phyloP scores from a whole-genome alignment of 2,888 invertebrate genomes.

The Eilema sororculum region DNA sequence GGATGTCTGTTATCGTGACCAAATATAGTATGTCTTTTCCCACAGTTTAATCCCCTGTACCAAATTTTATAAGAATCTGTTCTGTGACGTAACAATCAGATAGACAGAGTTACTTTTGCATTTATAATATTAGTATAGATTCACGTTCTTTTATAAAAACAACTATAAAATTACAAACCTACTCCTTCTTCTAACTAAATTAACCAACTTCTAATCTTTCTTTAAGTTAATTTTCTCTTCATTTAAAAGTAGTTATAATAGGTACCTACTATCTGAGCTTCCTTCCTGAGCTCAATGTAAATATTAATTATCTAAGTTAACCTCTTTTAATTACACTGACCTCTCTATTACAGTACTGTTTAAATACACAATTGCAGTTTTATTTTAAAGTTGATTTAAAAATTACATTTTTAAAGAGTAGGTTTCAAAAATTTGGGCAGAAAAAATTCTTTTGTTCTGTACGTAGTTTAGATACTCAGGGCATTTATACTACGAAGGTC shows the following conservation, averaged over 20 bases:
- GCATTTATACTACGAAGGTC: not conserved
- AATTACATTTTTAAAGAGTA: not conserved
- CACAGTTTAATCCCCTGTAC: too few species aligned
- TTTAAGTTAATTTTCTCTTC: not conserved
- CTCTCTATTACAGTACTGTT: not conserved
- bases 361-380: not conserved
- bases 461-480: not conserved
- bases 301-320: slow-evolving; percentile 1
- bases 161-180: not conserved
- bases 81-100: too few species aligned
- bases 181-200: slow-evolving; percentile 1
- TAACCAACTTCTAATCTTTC: not conserved
- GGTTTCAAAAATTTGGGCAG: not conserved
- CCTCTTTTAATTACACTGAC: slow-evolving; percentile 4
- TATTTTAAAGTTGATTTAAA: not conserved
- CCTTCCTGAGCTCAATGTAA: slow-evolving; percentile 10
- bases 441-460: not conserved
- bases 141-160: too few species aligned
- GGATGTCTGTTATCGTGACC: too few species aligned
- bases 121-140: too few species aligned
- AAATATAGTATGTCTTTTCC: too few species aligned
- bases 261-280: slow-evolving; percentile 25
- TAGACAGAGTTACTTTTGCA: too few species aligned
- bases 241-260: slow-evolving; percentile 8
- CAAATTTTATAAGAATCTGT: too few species aligned